Evolutionary conservation across 2,113 vertebrate genomes (phyloP).

Genomic region (Zapornia atra): DNA sequence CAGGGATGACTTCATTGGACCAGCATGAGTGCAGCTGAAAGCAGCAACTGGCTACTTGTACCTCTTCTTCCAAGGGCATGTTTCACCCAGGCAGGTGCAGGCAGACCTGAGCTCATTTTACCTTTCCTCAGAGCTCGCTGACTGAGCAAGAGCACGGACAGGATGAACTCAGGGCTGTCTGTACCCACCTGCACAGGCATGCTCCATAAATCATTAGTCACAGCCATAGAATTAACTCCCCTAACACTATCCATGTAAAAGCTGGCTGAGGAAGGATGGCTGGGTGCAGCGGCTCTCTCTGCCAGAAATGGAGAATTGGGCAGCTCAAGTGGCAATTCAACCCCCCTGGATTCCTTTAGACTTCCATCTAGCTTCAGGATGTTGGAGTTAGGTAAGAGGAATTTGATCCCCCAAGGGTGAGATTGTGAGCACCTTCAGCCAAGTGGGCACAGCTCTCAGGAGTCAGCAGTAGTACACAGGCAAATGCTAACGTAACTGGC

Average conservation of each 20-base stretch:
- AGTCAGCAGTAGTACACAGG: fast-evolving
- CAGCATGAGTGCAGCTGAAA: neutral
- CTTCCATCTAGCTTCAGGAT: neutral
- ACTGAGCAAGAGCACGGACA: neutral
- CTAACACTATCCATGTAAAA: neutral
- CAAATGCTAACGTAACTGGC: fast-evolving
- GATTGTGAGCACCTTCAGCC: neutral
- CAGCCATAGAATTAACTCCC: neutral
- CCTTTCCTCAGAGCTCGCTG: slow-evolving; percentile 3
- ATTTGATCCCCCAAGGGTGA: neutral
- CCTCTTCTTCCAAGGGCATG: neutral
- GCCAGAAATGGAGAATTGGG: neutral
- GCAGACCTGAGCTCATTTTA: slow-evolving; percentile 12
- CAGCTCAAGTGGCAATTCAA: neutral
- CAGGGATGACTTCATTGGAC: neutral
- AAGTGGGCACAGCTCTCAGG: neutral
- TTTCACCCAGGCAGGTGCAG: neutral
- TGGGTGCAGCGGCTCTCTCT: neutral
- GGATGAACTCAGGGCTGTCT: neutral
- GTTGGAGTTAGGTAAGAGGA: neutral
- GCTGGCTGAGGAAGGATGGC: neutral
- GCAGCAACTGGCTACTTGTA: neutral
- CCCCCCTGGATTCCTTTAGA: fast-evolving
- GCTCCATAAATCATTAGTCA: slow-evolving; percentile 25
- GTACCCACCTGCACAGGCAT: neutral